Percentiles rank a stretch among this genome's conserved stretches.
Conservation (phyloP, 2,888 invertebrate species). For the Campopleginae sp. region DNA sequence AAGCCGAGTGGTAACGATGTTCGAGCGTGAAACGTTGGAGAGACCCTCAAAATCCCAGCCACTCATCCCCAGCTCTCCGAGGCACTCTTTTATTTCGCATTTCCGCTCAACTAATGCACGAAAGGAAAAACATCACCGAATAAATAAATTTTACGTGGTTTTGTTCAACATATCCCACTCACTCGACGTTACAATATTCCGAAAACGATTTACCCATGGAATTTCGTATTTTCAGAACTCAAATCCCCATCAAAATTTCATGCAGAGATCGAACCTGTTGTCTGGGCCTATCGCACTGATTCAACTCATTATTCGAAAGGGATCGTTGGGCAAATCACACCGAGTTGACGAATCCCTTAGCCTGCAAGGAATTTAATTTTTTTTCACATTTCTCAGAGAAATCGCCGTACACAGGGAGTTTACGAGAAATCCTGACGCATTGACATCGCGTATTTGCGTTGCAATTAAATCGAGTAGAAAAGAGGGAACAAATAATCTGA, state of each 20-base stretch:
- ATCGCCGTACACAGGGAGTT: neutral
- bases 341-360: neutral
- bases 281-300: neutral
- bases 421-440: neutral
- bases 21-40: neutral
- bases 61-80: neutral
- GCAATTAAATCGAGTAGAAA: neutral
- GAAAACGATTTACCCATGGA: neutral
- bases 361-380: neutral
- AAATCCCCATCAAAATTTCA: neutral
- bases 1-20: neutral
- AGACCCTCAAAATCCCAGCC: slow-evolving; percentile 32
- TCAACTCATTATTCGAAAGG: neutral
- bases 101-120: slow-evolving; percentile 28
- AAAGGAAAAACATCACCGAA: neutral
- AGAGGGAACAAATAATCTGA: neutral
- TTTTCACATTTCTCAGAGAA: neutral
- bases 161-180: neutral
- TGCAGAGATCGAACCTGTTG: neutral
- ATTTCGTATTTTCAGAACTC: neutral
- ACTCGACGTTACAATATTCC: neutral
- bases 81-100: slow-evolving; percentile 47
- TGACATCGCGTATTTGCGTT: neutral
- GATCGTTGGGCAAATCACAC: neutral
- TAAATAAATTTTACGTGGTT: slow-evolving; percentile 31